Conservation (phyloP, 2,797 vertebrate species). For the Neosilurus hyrtlii region DNA sequence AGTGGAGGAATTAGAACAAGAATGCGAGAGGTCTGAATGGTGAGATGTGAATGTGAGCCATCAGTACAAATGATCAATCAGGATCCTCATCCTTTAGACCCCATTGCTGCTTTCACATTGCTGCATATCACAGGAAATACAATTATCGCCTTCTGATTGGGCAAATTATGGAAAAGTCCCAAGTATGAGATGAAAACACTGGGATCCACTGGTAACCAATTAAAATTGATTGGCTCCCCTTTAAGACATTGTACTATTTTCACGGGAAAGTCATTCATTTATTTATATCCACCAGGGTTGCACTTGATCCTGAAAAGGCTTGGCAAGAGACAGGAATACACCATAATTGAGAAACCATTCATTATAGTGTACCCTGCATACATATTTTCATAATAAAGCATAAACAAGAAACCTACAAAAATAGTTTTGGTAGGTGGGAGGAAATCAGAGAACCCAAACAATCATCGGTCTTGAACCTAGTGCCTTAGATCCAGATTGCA, state of each 20-base stretch:
- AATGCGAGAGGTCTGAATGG: slow-evolving; percentile 26
- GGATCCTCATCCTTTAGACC: neutral
- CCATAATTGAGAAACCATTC: neutral
- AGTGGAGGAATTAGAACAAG: slow-evolving; percentile 48
- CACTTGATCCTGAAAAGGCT: neutral
- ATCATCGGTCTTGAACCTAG: neutral
- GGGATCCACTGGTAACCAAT: neutral
- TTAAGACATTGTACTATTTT: neutral
- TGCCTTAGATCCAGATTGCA: neutral
- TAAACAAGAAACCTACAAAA: neutral
- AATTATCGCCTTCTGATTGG: neutral
- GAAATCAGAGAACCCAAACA: neutral
- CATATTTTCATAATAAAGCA: neutral
- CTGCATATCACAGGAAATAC: neutral
- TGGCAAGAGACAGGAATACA: neutral
- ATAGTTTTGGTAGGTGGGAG: neutral
- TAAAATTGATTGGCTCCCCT: neutral
- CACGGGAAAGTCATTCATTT: neutral
- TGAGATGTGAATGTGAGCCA: slow-evolving; percentile 20
- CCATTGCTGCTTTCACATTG: neutral
- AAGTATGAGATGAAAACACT: neutral
- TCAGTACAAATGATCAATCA: neutral
- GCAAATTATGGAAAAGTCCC: neutral
- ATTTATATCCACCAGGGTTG: neutral
- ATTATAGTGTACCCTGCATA: neutral